Evolutionary conservation across 1,140 invertebrate genomes (phyloP).

Genomic region (Macrocentrus cingulum): DNA sequence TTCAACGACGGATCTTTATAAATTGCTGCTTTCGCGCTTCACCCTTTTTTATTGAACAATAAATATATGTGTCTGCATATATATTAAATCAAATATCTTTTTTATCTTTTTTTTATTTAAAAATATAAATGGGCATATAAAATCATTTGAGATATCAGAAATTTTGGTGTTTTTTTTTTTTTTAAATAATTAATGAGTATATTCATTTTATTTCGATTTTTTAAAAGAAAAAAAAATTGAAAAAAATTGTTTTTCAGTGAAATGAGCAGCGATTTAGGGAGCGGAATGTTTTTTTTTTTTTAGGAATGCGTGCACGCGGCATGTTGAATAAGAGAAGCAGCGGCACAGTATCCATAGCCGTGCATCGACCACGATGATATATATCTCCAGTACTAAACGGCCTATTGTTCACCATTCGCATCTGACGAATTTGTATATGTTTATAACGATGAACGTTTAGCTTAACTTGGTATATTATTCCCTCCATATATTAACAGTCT

Average conservation of each 20-base stretch:
- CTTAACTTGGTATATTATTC: too few relatives aligned
- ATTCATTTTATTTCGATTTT: too few relatives aligned
- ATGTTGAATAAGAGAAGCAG: not conserved
- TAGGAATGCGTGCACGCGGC: not conserved
- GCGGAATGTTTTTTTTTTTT: not conserved
- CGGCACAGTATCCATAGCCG: not conserved
- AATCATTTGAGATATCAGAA: not conserved
- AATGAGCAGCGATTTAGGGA: conserved; percentile 12
- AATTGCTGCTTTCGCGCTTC: conserved; percentile 12
- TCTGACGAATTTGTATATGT: conserved; percentile 60
- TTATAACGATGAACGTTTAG: conserved; percentile 45
- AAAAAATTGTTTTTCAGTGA: not conserved
- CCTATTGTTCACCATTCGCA: conserved; percentile 55
- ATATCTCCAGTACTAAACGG: conserved; percentile 57
- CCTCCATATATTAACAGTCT: too few relatives aligned
- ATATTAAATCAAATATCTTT: conserved; percentile 1
- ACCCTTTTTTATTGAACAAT: conserved; percentile 13
- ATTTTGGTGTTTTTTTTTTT: too few relatives aligned
- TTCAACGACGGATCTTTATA: conserved; percentile 25
- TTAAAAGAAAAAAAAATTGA: too few relatives aligned
- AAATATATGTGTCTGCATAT: conserved; percentile 5
- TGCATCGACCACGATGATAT: conserved; percentile 47
- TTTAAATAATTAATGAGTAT: too few relatives aligned
- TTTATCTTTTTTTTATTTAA: not conserved
- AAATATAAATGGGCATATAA: not conserved